phyloP scores from a whole-genome alignment of 2,113 vertebrate species.

The Arvicanthis niloticus region DNA sequence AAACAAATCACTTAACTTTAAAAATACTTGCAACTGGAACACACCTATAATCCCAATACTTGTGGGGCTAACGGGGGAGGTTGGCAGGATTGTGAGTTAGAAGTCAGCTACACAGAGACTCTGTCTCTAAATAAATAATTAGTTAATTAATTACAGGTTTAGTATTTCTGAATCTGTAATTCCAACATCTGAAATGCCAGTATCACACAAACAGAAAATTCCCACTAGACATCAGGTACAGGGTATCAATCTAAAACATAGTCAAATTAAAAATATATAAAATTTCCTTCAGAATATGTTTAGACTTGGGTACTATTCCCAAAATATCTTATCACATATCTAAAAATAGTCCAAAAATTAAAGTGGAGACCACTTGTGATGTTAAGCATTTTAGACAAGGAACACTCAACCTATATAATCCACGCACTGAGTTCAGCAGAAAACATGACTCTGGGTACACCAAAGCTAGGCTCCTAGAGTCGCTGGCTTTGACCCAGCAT shows the following conservation, averaged over 20 bases:
- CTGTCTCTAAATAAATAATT: not conserved
- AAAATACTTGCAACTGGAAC: too few relatives aligned
- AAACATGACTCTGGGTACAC: not conserved
- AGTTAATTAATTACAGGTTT: not conserved
- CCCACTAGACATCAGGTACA: not conserved
- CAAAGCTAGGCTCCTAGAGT: not conserved
- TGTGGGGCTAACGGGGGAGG: not conserved
- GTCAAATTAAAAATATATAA: not conserved
- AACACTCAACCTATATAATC: too few relatives aligned
- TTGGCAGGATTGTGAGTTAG: not conserved
- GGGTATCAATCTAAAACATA: not conserved
- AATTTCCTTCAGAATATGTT: not conserved
- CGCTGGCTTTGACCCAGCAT: not conserved
- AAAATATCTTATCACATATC: not conserved
- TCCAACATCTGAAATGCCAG: not conserved
- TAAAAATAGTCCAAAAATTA: not conserved
- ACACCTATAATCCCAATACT: too few relatives aligned
- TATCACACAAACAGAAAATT: not conserved
- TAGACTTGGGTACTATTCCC: not conserved
- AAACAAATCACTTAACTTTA: not conserved
- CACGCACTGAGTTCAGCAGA: not conserved
- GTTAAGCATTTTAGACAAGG: not conserved
- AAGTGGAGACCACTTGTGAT: not conserved
- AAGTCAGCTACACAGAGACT: not conserved
- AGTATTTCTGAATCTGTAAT: not conserved